These are phyloP conservation scores for Hypanus sabinus DNA, from an alignment of 2,113 vertebrate genomes.

Conservation along the genomic window DNA sequence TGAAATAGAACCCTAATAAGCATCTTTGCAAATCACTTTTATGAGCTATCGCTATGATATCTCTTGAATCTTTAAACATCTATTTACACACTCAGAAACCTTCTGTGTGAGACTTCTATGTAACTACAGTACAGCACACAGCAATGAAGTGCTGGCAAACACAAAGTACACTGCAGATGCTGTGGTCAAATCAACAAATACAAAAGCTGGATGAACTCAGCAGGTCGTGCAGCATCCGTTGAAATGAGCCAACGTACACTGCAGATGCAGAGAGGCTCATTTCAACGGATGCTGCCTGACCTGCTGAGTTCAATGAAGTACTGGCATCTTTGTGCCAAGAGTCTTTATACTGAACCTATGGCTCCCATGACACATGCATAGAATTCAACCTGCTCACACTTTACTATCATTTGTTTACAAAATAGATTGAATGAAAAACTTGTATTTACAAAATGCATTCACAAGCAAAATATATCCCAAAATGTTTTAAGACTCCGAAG, in stretches of 20 bases:
- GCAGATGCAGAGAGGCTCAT: no score
- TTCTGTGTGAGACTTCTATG: background rate
- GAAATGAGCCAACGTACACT: no score
- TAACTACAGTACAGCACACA: background rate
- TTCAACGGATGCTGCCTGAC: no score
- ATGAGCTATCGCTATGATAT: background rate
- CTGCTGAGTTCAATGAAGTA: background rate
- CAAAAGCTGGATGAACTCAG: no score
- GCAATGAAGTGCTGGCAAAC: no score
- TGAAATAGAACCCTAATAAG: background rate
- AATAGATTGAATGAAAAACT: background rate
- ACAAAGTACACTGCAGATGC: no score
- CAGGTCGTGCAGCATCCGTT: no score
- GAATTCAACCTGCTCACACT: background rate
- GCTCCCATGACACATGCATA: no score
- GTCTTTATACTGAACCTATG: background rate
- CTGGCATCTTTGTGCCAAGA: background rate
- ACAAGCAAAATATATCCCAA: background rate
- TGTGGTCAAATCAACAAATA: no score
- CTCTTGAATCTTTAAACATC: background rate
- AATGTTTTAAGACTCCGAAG: background rate
- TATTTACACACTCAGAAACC: background rate
- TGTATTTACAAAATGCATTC: background rate
- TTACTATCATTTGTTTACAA: background rate
- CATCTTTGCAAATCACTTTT: background rate